Conservation (phyloP, 1,140 invertebrate species). For the Acromyrmex echinatior region DNA sequence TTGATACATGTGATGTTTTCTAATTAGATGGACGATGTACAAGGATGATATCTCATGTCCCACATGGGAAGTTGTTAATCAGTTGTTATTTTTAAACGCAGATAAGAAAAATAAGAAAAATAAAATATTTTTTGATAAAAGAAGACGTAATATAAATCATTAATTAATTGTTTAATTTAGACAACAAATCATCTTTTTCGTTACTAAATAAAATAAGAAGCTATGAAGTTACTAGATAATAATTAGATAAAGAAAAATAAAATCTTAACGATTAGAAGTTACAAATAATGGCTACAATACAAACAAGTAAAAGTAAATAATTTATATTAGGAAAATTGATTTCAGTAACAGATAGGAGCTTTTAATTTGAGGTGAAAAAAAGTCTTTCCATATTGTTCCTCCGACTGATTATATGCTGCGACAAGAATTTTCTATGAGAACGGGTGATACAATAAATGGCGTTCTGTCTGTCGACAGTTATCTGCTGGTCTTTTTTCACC, state of each 20-base stretch:
- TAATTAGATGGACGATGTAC: too few species aligned
- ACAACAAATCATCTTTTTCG: neutral
- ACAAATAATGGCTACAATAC: too few species aligned
- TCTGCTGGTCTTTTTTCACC: constrained; percentile 48
- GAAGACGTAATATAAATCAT: neutral
- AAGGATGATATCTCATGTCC: too few species aligned
- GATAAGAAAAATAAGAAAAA: too few species aligned
- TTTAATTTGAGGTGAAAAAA: neutral
- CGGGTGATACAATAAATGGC: constrained; percentile 41
- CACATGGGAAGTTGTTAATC: too few species aligned
- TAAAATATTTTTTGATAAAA: too few species aligned
- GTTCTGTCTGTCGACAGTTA: constrained; percentile 4
- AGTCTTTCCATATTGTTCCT: neutral
- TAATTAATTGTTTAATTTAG: neutral
- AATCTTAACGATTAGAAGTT: neutral
- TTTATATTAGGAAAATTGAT: neutral
- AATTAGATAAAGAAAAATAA: neutral
- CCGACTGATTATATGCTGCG: constrained; percentile 28
- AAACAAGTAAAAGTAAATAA: neutral
- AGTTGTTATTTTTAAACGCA: too few species aligned
- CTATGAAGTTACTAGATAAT: neutral
- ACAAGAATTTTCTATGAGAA: constrained; percentile 43
- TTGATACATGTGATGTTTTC: too few species aligned
- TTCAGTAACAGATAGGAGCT: neutral
- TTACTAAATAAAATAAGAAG: neutral